Percentiles rank a stretch among this genome's conserved stretches.
phyloP scores from a whole-genome alignment of 2,888 invertebrate species.

The Parnassius glacialis region DNA sequence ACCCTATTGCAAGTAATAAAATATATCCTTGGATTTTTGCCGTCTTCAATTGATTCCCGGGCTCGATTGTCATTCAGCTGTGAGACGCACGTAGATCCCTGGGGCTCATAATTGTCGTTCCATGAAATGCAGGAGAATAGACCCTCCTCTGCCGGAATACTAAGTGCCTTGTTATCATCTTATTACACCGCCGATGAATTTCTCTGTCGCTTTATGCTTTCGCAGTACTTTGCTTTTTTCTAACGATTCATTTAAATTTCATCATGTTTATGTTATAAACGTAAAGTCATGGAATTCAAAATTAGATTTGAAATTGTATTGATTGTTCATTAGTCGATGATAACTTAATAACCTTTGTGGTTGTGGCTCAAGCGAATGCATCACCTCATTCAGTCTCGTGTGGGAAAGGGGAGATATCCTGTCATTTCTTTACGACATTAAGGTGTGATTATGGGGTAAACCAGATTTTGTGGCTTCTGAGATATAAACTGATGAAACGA shows the following conservation, averaged over 20 bases:
- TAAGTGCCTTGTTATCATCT: conserved; percentile 27
- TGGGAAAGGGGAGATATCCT: too few relatives aligned
- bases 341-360: too few relatives aligned
- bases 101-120: conserved; percentile 28
- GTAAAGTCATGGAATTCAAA: neutral
- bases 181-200: conserved; percentile 26
- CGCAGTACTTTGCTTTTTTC: conserved; percentile 24
- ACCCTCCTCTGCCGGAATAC: conserved; percentile 25
- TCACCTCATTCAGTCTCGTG: too few relatives aligned
- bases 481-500: too few relatives aligned
- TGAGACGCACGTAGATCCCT: conserved; percentile 27
- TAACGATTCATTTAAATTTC: conserved; percentile 23
- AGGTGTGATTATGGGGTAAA: too few relatives aligned
- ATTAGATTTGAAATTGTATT: too few relatives aligned
- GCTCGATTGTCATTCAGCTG: conserved; percentile 26
- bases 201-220: conserved; percentile 21
- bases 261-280: conserved; percentile 14
- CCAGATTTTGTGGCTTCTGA: too few relatives aligned
- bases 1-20: conserved; percentile 21
- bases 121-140: conserved; percentile 28
- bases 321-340: too few relatives aligned
- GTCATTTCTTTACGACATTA: too few relatives aligned
- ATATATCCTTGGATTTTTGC: conserved; percentile 26
- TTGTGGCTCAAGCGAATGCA: too few relatives aligned
- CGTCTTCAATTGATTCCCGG: conserved; percentile 25